A percentile compares a stretch with the other conserved stretches of the same genome.
phyloP scores from a whole-genome alignment of 2,113 vertebrate species.

The Leucopternis melanops region DNA sequence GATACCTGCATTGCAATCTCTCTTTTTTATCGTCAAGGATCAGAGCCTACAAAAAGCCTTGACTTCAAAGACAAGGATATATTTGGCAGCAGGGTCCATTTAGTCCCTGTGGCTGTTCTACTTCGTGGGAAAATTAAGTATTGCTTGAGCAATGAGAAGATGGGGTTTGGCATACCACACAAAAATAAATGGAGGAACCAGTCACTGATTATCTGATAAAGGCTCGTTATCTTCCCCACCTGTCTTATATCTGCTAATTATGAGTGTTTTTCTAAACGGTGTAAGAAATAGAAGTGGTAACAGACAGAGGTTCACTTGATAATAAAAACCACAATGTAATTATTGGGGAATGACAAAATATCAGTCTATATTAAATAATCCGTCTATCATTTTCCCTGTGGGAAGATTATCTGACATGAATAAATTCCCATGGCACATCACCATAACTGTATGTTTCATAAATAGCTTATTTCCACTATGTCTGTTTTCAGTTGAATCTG shows the following conservation, averaged over 20 bases:
- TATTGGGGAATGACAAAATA: not conserved
- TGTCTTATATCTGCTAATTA: not conserved
- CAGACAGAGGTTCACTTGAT: not conserved
- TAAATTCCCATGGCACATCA: not conserved
- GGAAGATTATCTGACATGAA: not conserved
- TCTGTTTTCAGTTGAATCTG: not conserved
- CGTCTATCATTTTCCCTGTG: not conserved
- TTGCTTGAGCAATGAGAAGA: not conserved
- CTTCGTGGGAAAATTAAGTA: not conserved
- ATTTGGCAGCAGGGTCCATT: not conserved
- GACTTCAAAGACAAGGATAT: not conserved
- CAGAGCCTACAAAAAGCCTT: not conserved
- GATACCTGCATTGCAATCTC: not conserved
- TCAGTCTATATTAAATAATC: not conserved
- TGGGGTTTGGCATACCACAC: not conserved
- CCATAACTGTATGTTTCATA: not conserved
- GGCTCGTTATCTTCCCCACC: not conserved
- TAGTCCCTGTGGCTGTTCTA: not conserved
- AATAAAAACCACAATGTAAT: not conserved
- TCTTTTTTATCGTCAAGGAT: not conserved
- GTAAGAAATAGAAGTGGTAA: not conserved
- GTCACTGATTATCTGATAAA: not conserved
- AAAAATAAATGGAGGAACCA: not conserved
- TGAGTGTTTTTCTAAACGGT: not conserved
- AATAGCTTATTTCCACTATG: not conserved